phyloP scores from a whole-genome alignment of 2,888 invertebrate species.

The Allophyes oxyacanthae region DNA sequence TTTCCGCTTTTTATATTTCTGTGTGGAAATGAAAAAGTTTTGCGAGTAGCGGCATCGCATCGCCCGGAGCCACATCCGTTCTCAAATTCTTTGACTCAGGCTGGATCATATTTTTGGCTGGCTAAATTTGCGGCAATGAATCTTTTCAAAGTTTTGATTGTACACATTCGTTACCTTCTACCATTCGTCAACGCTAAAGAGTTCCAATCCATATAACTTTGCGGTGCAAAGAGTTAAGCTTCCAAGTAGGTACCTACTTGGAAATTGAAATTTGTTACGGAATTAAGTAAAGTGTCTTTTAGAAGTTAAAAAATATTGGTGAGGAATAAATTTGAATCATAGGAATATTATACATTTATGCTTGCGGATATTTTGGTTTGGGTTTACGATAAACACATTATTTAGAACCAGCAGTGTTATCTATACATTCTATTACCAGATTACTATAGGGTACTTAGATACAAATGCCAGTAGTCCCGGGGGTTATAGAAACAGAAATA shows the following conservation, averaged over 20 bases:
- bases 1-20: constrained; percentile 62
- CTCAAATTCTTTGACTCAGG: constrained; percentile 71
- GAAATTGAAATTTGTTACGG: constrained; percentile 67
- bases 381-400: no score
- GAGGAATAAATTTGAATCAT: constrained; percentile 26
- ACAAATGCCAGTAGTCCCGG: no score
- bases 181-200: constrained; percentile 80
- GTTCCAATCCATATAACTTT: constrained; percentile 77
- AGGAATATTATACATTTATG: constrained; percentile 4
- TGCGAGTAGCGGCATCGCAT: constrained; percentile 54
- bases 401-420: not conserved
- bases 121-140: constrained; percentile 82
- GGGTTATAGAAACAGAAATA: no score
- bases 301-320: constrained; percentile 49
- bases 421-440: no score
- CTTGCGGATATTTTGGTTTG: constrained; percentile 8
- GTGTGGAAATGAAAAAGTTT: constrained; percentile 71
- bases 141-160: constrained; percentile 86
- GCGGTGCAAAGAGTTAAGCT: constrained; percentile 76
- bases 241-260: constrained; percentile 69
- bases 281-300: constrained; percentile 57
- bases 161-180: constrained; percentile 83
- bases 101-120: constrained; percentile 78
- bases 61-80: constrained; percentile 64
- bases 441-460: no score